Conservation (phyloP, 2,113 vertebrate genomes). For the Hiodon tergisus region DNA sequence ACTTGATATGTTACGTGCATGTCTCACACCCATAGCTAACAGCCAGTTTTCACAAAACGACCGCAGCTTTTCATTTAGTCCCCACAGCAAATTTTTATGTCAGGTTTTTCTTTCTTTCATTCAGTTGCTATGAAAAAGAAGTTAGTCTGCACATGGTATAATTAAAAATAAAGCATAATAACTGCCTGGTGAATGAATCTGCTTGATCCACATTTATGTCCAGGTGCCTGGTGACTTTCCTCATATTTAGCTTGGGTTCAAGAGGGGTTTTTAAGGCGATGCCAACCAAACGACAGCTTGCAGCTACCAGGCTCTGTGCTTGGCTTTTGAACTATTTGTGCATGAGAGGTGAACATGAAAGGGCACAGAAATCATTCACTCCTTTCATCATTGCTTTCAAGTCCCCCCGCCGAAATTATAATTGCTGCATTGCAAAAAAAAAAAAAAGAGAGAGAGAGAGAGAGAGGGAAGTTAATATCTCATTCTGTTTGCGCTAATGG, state of each 20-base stretch:
- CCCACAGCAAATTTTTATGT: background rate
- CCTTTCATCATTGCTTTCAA: no score
- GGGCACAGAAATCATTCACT: no score
- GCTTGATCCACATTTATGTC: conserved; percentile 2
- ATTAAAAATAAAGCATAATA: conserved; percentile 10
- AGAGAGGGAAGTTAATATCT: no score
- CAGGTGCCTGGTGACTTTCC: conserved; percentile 4
- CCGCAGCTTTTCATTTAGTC: background rate
- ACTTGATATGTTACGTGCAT: no score
- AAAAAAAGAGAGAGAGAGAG: no score
- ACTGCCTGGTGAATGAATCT: background rate
- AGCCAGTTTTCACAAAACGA: no score
- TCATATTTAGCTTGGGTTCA: background rate
- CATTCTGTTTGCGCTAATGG: background rate
- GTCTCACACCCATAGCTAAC: no score
- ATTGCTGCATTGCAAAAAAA: no score
- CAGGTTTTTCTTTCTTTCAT: background rate
- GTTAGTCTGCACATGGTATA: background rate
- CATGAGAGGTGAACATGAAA: no score
- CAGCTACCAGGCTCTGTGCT: background rate
- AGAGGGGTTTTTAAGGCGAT: background rate
- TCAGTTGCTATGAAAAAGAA: no score
- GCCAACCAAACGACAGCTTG: background rate
- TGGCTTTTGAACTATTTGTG: background rate
- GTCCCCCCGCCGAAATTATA: no score